A percentile compares a stretch with the other conserved stretches of the same genome.
Evolutionary conservation across 1,140 invertebrate species (phyloP).

Genomic region (Hypothenemus hampei): DNA sequence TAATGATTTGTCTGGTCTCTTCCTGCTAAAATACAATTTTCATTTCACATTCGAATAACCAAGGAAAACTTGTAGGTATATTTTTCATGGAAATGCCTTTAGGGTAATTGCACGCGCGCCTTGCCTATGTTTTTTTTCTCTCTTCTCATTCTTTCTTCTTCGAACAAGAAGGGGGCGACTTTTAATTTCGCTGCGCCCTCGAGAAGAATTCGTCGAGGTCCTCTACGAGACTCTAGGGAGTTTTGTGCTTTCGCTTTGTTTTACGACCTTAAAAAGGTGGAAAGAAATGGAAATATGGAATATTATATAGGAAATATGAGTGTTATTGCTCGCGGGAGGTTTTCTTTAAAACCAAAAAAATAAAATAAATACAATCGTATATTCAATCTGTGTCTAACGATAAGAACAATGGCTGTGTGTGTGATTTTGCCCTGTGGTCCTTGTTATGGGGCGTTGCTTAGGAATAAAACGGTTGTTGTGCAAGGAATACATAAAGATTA

Average conservation of each 20-base stretch:
- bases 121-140: neutral
- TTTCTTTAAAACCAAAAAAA: too few relatives aligned
- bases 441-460: too few relatives aligned
- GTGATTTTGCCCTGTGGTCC: too few relatives aligned
- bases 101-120: neutral
- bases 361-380: too few relatives aligned
- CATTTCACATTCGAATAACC: neutral
- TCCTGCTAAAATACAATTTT: neutral
- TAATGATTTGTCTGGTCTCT: neutral
- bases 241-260: constrained; percentile 6
- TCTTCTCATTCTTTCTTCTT: neutral
- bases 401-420: too few relatives aligned
- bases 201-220: constrained; percentile 2
- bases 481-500: too few relatives aligned
- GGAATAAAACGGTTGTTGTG: too few relatives aligned
- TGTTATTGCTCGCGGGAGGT: too few relatives aligned
- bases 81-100: neutral
- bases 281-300: constrained; percentile 10
- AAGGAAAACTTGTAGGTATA: neutral
- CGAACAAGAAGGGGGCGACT: constrained; percentile 3
- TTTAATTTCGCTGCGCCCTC: constrained; percentile 11
- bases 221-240: constrained; percentile 8
- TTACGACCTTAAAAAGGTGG: constrained; percentile 5
- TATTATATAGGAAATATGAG: constrained; percentile 1
- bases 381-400: too few relatives aligned